These are phyloP conservation scores for Zootoca vivipara DNA, from an alignment of 2,113 vertebrate species.

Conservation along the genomic window DNA sequence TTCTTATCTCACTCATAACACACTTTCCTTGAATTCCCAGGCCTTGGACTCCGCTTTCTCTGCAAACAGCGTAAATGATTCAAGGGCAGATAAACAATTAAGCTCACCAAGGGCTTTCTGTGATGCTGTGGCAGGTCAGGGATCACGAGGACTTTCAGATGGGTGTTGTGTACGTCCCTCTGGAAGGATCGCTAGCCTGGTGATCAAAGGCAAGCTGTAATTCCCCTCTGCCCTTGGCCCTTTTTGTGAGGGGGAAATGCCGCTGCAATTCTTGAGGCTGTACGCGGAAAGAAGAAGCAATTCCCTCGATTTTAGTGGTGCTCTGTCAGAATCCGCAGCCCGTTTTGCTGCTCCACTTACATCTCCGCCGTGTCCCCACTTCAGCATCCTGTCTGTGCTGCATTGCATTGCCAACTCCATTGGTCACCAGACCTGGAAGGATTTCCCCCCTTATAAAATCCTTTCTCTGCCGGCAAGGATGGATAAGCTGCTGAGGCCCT, in stretches of 20 bases:
- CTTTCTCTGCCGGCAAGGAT: too few species aligned
- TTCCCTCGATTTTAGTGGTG: neutral
- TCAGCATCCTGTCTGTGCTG: neutral
- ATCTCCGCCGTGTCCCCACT: neutral
- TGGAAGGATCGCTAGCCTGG: neutral
- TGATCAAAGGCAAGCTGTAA: neutral
- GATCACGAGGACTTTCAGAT: neutral
- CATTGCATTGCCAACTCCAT: neutral
- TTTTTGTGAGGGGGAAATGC: neutral
- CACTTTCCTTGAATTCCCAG: neutral
- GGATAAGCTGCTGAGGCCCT: neutral
- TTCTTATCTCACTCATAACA: neutral
- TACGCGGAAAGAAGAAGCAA: neutral
- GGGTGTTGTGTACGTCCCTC: neutral
- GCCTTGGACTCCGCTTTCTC: neutral
- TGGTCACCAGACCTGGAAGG: neutral
- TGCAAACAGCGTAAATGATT: neutral
- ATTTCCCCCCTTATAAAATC: neutral
- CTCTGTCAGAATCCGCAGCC: neutral
- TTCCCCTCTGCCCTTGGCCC: neutral
- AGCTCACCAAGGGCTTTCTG: constrained; percentile 11
- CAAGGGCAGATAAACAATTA: constrained; percentile 4
- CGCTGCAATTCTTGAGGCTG: neutral
- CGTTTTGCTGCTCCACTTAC: neutral
- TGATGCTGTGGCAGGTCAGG: neutral